phyloP scores from a whole-genome alignment of 2,113 vertebrate species.

The Lophura nycthemera region DNA sequence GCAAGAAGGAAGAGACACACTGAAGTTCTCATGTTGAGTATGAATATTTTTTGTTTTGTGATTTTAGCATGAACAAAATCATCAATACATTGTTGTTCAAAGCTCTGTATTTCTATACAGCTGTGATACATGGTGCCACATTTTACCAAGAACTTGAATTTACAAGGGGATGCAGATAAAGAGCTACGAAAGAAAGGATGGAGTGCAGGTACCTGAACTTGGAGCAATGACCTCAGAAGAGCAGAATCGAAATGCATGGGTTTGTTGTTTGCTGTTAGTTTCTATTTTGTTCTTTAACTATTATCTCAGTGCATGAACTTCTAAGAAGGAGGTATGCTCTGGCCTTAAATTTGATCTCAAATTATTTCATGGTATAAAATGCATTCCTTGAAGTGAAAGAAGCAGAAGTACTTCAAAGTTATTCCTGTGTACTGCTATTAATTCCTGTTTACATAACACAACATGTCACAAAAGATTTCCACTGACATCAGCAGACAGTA shows the following conservation, averaged over 20 bases:
- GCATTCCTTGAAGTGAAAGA: background rate
- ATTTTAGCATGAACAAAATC: background rate
- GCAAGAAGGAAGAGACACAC: background rate
- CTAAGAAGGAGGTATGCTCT: background rate
- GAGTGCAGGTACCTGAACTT: background rate
- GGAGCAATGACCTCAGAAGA: background rate
- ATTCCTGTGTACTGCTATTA: background rate
- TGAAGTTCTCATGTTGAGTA: background rate
- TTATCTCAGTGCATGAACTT: background rate
- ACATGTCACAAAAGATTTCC: background rate
- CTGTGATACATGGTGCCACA: background rate
- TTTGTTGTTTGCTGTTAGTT: background rate
- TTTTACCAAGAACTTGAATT: background rate
- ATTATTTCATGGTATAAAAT: background rate
- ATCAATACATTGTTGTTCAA: background rate
- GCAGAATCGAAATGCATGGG: background rate
- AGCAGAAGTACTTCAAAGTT: background rate
- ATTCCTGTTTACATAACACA: slow-evolving; percentile 20
- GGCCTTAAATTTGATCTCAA: background rate
- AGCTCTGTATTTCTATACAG: background rate
- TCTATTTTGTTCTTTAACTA: background rate
- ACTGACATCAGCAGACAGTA: slow-evolving; percentile 40
- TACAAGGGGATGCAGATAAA: background rate
- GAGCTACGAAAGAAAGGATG: background rate
- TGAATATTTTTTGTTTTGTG: background rate